These are phyloP conservation scores for pig (Sus scrofa) DNA, from an alignment of 2,113 vertebrate species.

Conservation along the genomic window DNA sequence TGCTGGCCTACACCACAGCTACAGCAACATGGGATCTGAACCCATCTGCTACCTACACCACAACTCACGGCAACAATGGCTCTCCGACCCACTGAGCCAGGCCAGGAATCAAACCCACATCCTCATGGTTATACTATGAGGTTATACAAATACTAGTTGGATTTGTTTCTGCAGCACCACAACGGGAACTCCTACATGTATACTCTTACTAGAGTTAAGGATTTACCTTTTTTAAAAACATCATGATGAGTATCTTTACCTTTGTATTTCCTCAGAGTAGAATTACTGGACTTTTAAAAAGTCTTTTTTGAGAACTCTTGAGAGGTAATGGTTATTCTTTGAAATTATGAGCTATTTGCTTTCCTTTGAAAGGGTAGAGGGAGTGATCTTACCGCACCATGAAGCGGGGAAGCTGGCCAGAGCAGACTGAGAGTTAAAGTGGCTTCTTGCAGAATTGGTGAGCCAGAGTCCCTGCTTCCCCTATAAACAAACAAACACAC, in stretches of 20 bases:
- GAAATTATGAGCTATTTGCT: slow-evolving; percentile 3
- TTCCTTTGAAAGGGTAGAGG: background rate
- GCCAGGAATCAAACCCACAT: no score
- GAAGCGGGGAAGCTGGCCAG: background rate
- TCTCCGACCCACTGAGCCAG: no score
- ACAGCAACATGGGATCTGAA: no score
- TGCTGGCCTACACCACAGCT: no score
- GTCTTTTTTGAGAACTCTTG: background rate
- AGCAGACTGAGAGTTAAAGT: background rate
- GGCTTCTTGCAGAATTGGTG: background rate
- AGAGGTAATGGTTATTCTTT: background rate
- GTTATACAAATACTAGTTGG: no score
- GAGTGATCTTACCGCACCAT: background rate
- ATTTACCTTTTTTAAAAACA: background rate
- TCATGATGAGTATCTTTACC: background rate
- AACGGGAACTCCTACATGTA: background rate
- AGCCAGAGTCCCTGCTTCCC: background rate
- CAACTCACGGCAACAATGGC: no score
- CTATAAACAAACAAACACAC: background rate
- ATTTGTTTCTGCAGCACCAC: no score
- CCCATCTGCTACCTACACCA: no score
- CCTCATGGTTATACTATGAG: no score
- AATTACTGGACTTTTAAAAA: background rate
- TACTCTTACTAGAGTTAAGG: background rate
- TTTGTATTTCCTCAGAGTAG: background rate